Base-by-base conservation (phyloP, 1,140 invertebrate species). In the Nymphalis io region DNA sequence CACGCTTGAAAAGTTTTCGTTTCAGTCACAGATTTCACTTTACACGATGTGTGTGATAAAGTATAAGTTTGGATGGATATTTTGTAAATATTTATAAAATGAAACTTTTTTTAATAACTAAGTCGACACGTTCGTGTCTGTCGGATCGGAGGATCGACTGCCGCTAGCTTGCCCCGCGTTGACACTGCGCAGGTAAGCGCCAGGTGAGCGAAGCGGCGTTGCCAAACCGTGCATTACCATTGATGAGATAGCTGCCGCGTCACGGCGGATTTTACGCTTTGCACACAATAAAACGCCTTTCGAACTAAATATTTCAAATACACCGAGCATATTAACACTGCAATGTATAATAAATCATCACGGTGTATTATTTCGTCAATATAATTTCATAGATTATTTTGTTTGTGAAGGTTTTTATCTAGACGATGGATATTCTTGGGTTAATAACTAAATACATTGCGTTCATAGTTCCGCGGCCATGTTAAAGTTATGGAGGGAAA, bases 161-260 rank as follows among this genome's bases (percentile, higher is more conserved):
- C 60, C 83, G 78, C 72, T 78, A 70, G 75, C 80, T 86, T 80
- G 81, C 86, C 86, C 86, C 88, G 84, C 83, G 85, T 88, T 88
- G 88, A 84, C 89, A 91, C 76, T 89, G 87, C 87, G 89, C 89
- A 91, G 89, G 89, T 91, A 91, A 80, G 72, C 80, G 84, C 88
- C 87, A 89, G 76, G 76, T 76, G 79, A 88, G 85, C 79, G 76
- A 79, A 60, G 89, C 89, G 89, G 83, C 87, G 89, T 91, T 91
- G 89, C 89, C 89, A 88, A 80, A 89, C 87, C 87, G 86, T 72
- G 73, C 82, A 86, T 87, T 89, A 89, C 88, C 87, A 91, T 84
- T 88, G 85, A 87, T 87, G 87, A 91, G 87, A 89, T 89, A 89
- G 83, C 75, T 84, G 74, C 71, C 75, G 73, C 77, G 79, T 81